Percentiles rank a stretch among this genome's conserved stretches.
Evolutionary conservation across 2,888 invertebrate species (phyloP).

Genomic region (Bembecia ichneumoniformis): DNA sequence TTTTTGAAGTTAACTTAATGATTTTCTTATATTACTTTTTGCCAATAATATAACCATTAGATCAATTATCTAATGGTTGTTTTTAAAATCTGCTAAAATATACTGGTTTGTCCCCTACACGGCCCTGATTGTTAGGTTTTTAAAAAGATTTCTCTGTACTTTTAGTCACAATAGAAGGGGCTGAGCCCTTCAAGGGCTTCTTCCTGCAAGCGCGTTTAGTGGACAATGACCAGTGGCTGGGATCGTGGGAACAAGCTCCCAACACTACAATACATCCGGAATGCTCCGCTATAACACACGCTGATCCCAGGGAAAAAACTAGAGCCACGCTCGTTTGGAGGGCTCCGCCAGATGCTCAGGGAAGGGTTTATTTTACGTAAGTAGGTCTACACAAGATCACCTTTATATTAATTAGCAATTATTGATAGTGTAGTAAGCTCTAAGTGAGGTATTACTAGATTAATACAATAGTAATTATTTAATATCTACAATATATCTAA

Average conservation of each 20-base stretch:
- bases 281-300: constrained; percentile 85
- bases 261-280: constrained; percentile 84
- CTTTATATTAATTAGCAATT: too few species aligned
- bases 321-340: constrained; percentile 82
- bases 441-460: too few species aligned
- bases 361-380: constrained; percentile 87
- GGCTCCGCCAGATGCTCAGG: constrained; percentile 76
- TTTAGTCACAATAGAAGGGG: constrained; percentile 72
- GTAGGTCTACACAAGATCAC: constrained; percentile 28
- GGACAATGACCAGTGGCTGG: constrained; percentile 81
- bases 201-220: constrained; percentile 85
- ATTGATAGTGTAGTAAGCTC: too few species aligned
- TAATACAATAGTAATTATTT: too few species aligned
- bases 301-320: constrained; percentile 81
- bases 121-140: too few species aligned
- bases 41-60: too few species aligned
- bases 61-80: too few species aligned
- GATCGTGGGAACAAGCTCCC: constrained; percentile 79
- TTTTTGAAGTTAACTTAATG: too few species aligned
- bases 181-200: constrained; percentile 83
- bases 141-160: not conserved
- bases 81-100: too few species aligned
- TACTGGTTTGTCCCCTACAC: too few species aligned
- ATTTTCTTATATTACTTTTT: too few species aligned
- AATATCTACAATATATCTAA: too few species aligned